A percentile compares a stretch with the other conserved stretches of the same genome.
These are phyloP conservation scores for Epistrophella euchroma DNA, from an alignment of 2,888 invertebrate species.

Conservation along the genomic window DNA sequence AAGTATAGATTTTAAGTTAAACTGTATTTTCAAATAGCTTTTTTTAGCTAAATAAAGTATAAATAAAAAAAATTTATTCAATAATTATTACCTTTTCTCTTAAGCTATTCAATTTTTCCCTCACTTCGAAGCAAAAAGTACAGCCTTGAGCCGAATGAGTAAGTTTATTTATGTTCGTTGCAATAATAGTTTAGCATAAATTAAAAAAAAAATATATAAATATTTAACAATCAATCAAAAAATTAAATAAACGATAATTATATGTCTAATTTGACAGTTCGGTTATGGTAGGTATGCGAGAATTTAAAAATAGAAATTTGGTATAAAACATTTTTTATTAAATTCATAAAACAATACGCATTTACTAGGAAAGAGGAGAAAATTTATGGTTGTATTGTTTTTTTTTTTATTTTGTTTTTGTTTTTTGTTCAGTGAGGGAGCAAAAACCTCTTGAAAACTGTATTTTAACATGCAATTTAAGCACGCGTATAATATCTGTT, in stretches of 20 bases:
- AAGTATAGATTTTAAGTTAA: no score
- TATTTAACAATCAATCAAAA: slow-evolving; percentile 8
- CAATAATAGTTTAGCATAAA: background rate
- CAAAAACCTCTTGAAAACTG: slow-evolving; percentile 60
- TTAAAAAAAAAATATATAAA: background rate
- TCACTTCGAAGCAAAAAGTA: background rate
- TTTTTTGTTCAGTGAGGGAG: slow-evolving; percentile 25
- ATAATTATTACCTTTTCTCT: background rate
- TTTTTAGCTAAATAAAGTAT: no score
- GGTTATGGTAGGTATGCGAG: background rate
- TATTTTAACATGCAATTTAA: slow-evolving; percentile 63
- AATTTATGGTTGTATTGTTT: slow-evolving; percentile 21
- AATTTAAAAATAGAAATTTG: slow-evolving; percentile 49
- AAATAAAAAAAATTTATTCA: no score
- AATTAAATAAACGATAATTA: slow-evolving; percentile 24
- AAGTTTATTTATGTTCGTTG: background rate
- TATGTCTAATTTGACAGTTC: slow-evolving; percentile 31
- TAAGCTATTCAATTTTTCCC: background rate
- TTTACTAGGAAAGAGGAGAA: slow-evolving; percentile 13
- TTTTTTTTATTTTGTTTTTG: background rate
- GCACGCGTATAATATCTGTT: slow-evolving; percentile 56
- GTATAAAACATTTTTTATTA: slow-evolving; percentile 44
- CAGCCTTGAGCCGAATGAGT: background rate
- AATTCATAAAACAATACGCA: slow-evolving; percentile 21
- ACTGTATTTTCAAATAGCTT: no score